A percentile compares a stretch with the other conserved stretches of the same genome.
phyloP scores from a whole-genome alignment of 2,888 invertebrate species.

The Hemaris fuciformis region DNA sequence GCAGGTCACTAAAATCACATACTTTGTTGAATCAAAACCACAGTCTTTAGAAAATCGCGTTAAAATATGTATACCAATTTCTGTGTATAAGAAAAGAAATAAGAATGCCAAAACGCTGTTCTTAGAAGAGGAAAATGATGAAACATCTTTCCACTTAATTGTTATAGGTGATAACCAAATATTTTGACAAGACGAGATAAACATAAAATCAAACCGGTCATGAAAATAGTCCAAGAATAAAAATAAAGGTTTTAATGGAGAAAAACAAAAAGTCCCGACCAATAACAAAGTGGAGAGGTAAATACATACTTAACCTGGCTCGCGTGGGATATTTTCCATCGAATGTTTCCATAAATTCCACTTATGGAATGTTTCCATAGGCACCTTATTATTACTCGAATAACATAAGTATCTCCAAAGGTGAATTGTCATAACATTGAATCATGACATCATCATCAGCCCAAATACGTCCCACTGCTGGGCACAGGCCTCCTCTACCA shows the following conservation, averaged over 20 bases:
- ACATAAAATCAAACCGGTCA: not conserved
- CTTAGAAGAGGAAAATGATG: not conserved
- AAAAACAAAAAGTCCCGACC: not conserved
- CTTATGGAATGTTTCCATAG: not conserved
- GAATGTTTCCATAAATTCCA: too few species aligned
- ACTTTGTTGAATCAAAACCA: too few species aligned
- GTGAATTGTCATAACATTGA: not conserved
- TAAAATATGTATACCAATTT: too few species aligned
- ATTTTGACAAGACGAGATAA: not conserved
- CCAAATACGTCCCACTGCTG: too few species aligned
- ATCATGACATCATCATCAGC: not conserved
- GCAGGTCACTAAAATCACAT: too few species aligned
- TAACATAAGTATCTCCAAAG: not conserved
- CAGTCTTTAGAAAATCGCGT: too few species aligned
- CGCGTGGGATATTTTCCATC: not conserved
- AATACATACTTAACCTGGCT: not conserved
- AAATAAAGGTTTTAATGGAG: conserved; percentile 3
- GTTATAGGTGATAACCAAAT: not conserved
- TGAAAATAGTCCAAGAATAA: not conserved
- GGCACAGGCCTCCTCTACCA: too few species aligned
- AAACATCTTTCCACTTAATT: not conserved
- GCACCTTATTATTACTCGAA: not conserved
- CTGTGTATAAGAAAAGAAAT: too few species aligned
- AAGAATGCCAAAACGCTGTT: too few species aligned
- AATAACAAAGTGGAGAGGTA: not conserved